phyloP scores from a whole-genome alignment of 2,888 invertebrate genomes.

The Tolmerus cingulatus region DNA sequence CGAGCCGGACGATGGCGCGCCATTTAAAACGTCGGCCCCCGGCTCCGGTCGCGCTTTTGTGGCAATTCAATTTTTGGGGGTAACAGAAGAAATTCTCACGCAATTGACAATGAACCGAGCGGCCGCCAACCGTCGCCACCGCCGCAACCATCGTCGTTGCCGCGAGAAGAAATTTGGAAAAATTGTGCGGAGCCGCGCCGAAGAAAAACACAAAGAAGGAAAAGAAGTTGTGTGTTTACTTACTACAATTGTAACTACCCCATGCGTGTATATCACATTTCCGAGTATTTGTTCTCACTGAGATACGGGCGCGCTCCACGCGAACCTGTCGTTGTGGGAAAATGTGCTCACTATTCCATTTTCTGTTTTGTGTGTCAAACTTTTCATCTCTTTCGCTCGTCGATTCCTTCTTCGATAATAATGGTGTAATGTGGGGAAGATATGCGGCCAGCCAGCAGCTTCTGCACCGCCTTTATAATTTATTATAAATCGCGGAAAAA shows the following conservation, averaged over 20 bases:
- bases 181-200: neutral
- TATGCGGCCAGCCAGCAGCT: neutral
- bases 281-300: slow-evolving; percentile 23
- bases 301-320: neutral
- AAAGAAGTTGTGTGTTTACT: neutral
- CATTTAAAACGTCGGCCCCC: neutral
- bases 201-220: neutral
- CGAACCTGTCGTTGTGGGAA: slow-evolving; percentile 2
- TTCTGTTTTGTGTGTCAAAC: slow-evolving; percentile 28
- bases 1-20: neutral
- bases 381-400: slow-evolving; percentile 34
- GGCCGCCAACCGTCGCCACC: neutral
- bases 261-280: slow-evolving; percentile 34
- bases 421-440: slow-evolving; percentile 19
- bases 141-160: neutral
- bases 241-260: slow-evolving; percentile 2
- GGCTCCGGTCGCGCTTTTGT: neutral
- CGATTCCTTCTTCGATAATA: slow-evolving; percentile 20
- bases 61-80: neutral
- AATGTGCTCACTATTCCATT: slow-evolving; percentile 28
- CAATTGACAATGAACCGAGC: neutral
- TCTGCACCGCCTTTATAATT: neutral
- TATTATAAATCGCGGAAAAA: neutral
- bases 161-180: slow-evolving; percentile 21
- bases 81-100: neutral